Evolutionary conservation across 2,113 vertebrate genomes (phyloP).

Genomic region (Strigops habroptila): DNA sequence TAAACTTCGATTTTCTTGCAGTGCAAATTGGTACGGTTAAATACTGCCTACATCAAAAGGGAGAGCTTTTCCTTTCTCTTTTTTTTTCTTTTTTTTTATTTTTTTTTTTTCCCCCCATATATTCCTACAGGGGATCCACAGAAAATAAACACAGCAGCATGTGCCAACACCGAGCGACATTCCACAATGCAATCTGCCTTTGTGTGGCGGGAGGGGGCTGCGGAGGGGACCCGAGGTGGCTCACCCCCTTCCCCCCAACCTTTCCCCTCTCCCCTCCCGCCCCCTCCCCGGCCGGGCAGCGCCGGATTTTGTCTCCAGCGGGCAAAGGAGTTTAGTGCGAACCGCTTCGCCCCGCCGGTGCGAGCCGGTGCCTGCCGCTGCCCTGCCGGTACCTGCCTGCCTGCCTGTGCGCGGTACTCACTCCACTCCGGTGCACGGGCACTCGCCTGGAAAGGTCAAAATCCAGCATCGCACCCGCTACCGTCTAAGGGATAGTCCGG

Average conservation of each 20-base stretch:
- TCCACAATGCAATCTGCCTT: conserved; percentile 77
- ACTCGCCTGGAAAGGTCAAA: conserved; percentile 83
- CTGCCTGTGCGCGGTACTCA: conserved; percentile 65
- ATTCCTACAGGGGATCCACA: conserved; percentile 85
- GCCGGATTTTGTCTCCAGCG: conserved; percentile 4
- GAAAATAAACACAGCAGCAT: conserved; percentile 83
- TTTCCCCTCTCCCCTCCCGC: background rate
- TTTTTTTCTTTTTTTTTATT: background rate
- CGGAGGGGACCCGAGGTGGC: background rate
- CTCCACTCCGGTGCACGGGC: conserved; percentile 74
- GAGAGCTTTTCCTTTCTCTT: conserved; percentile 48
- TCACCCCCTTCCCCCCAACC: background rate
- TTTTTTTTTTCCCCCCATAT: background rate
- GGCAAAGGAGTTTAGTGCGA: conserved; percentile 57
- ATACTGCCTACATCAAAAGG: conserved; percentile 69
- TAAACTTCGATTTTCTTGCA: conserved; percentile 81
- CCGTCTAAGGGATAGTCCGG: conserved; percentile 84
- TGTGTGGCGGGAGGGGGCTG: conserved; percentile 62
- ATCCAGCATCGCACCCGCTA: conserved; percentile 84
- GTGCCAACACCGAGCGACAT: conserved; percentile 84
- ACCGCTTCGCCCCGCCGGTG: conserved; percentile 36
- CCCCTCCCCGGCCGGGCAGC: background rate
- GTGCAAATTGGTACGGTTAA: conserved; percentile 75
- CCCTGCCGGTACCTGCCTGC: background rate
- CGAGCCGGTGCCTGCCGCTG: background rate